Percentiles rank a stretch among this genome's conserved stretches.
Conservation (phyloP, 2,797 vertebrate species). For the Girardinus metallicus region DNA sequence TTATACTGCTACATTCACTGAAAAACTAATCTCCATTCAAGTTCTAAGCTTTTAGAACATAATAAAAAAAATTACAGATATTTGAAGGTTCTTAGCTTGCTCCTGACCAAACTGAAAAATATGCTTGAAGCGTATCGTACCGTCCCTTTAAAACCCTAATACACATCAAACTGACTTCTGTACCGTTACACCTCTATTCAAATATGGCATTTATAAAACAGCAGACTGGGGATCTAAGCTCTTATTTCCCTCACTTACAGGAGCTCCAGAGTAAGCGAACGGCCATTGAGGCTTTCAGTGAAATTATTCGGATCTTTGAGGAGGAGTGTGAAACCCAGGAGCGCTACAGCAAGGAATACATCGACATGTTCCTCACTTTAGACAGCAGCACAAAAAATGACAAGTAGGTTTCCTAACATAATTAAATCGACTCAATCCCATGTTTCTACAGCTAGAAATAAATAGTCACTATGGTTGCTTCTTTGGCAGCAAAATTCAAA, state of each 20-base stretch:
- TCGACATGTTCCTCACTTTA: constrained; percentile 89
- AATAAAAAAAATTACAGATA: background rate
- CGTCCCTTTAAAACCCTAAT: background rate
- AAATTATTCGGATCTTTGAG: constrained; percentile 95
- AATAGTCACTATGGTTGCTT: background rate
- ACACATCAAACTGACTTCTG: background rate
- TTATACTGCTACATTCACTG: background rate
- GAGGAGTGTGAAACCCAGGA: constrained; percentile 93
- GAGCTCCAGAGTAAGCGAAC: constrained; percentile 93
- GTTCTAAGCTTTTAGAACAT: background rate
- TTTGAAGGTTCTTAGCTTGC: background rate
- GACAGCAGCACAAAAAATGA: constrained; percentile 88
- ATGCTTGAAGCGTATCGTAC: too few relatives aligned
- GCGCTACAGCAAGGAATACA: constrained; percentile 91
- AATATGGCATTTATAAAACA: background rate
- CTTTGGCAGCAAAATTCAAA: constrained; percentile 81
- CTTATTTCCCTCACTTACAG: constrained; percentile 60
- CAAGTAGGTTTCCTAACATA: constrained; percentile 70
- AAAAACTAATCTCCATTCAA: background rate
- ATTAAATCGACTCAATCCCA: too few relatives aligned
- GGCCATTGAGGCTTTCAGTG: constrained; percentile 91
- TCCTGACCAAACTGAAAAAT: background rate
- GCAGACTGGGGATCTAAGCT: background rate
- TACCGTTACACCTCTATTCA: background rate
- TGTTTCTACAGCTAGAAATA: background rate